These are phyloP conservation scores for Vollenhovia emeryi DNA, from an alignment of 1,140 invertebrate genomes.

Conservation along the genomic window DNA sequence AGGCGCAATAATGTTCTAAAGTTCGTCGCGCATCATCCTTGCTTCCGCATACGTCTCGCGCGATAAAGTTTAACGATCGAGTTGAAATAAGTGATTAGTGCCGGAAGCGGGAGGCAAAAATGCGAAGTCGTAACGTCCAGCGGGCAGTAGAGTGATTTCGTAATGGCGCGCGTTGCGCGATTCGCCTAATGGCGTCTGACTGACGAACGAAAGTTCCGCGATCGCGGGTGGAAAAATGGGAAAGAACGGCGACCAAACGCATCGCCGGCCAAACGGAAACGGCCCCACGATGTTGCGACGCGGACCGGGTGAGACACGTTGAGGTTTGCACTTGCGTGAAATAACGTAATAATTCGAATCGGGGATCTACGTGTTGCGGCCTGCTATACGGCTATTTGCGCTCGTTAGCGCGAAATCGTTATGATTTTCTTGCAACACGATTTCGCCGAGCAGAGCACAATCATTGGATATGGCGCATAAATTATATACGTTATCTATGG, in stretches of 20 bases:
- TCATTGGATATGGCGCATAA: constrained; percentile 1
- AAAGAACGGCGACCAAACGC: no score
- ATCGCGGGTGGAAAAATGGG: background rate
- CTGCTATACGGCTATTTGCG: no score
- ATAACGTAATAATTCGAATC: background rate
- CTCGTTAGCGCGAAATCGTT: background rate
- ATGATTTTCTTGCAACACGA: background rate
- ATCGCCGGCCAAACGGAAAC: no score
- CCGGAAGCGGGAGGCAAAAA: constrained; percentile 38
- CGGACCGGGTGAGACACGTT: background rate
- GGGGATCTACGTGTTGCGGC: no score
- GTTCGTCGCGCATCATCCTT: background rate
- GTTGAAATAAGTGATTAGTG: constrained; percentile 24
- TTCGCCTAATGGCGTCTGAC: constrained; percentile 2
- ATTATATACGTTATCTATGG: constrained; percentile 15
- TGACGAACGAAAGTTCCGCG: background rate
- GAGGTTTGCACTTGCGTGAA: background rate
- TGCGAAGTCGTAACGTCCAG: background rate
- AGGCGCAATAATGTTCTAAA: constrained; percentile 4
- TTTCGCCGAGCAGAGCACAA: background rate
- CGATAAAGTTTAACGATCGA: constrained; percentile 31
- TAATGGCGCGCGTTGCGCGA: background rate
- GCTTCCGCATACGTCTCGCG: background rate
- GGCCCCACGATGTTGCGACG: background rate
- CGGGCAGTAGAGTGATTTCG: background rate